Evolutionary conservation across 2,113 vertebrate genomes (phyloP).

Genomic region (Suncus etruscus): DNA sequence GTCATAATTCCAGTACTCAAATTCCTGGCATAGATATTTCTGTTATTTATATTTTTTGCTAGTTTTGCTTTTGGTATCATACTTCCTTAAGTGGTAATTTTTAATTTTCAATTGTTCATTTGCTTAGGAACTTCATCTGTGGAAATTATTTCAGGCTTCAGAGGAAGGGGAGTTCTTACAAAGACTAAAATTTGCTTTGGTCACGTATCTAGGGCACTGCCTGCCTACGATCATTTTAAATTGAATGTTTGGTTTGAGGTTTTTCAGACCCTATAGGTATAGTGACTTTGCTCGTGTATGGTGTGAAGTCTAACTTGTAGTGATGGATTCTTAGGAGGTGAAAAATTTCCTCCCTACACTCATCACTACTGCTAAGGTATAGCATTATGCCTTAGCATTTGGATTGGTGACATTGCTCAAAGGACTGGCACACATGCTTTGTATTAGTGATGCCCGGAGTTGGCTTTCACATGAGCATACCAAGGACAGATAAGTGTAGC

Average conservation of each 20-base stretch:
- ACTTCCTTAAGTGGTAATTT: background rate
- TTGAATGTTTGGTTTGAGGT: slow-evolving; percentile 41
- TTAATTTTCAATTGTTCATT: slow-evolving; percentile 8
- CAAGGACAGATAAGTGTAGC: too few relatives aligned
- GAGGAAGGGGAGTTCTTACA: background rate
- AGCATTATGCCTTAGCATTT: background rate
- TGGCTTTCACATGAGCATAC: too few relatives aligned
- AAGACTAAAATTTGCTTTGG: slow-evolving; percentile 40
- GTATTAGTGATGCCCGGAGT: too few relatives aligned
- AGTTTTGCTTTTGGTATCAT: background rate
- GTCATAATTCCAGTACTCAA: background rate
- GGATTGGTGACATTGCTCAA: too few relatives aligned
- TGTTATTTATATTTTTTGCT: background rate
- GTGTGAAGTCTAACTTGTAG: slow-evolving; percentile 8
- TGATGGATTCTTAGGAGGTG: background rate
- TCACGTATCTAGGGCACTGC: background rate
- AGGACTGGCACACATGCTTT: too few relatives aligned
- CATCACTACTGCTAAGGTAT: background rate
- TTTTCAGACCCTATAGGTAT: slow-evolving; percentile 14
- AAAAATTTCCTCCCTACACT: background rate
- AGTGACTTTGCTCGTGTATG: background rate
- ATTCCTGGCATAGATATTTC: background rate
- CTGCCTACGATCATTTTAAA: background rate
- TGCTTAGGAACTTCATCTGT: slow-evolving; percentile 40
- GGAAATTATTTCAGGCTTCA: slow-evolving; percentile 48